These are phyloP conservation scores for Drosophila lacicola DNA, from an alignment of 2,888 invertebrate species.

Conservation along the genomic window DNA sequence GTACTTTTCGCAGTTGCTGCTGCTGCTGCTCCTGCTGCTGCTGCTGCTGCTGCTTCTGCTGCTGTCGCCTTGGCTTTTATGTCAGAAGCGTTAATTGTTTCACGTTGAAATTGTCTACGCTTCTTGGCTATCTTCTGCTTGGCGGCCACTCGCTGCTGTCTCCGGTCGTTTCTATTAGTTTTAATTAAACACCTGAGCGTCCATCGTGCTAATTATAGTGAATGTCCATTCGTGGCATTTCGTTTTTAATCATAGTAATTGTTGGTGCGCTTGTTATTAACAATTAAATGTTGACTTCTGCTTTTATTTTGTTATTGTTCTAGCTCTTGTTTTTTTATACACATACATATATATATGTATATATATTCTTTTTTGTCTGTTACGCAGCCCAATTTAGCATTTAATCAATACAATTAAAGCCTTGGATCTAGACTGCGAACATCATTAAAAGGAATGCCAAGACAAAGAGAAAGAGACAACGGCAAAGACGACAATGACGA, in stretches of 20 bases:
- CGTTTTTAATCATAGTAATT: constrained; percentile 71
- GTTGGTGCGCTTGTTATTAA: constrained; percentile 75
- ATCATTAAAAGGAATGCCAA: constrained; percentile 64
- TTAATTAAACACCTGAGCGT: constrained; percentile 77
- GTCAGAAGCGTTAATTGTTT: constrained; percentile 69
- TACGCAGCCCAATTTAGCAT: constrained; percentile 63
- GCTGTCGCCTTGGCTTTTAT: constrained; percentile 47
- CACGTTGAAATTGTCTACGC: constrained; percentile 63
- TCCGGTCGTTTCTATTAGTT: constrained; percentile 69
- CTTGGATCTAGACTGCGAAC: constrained; percentile 58
- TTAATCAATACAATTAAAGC: constrained; percentile 79
- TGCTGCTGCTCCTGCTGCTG: constrained; percentile 10
- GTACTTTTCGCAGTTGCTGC: constrained; percentile 9
- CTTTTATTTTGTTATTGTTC: constrained; percentile 29
- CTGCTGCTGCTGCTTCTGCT: constrained; percentile 1
- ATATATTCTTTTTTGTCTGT: not conserved
- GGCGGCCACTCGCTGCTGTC: constrained; percentile 9
- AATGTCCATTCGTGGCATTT: constrained; percentile 57
- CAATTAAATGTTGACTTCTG: constrained; percentile 64
- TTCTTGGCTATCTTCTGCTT: constrained; percentile 6
- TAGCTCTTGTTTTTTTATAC: not conserved
- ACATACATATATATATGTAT: not conserved
- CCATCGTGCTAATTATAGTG: constrained; percentile 68
- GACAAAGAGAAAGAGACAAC: constrained; percentile 30
- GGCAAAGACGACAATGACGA: constrained; percentile 33